These are phyloP conservation scores for Rhingia rostrata DNA, from an alignment of 2,888 invertebrate genomes.

Conservation along the genomic window DNA sequence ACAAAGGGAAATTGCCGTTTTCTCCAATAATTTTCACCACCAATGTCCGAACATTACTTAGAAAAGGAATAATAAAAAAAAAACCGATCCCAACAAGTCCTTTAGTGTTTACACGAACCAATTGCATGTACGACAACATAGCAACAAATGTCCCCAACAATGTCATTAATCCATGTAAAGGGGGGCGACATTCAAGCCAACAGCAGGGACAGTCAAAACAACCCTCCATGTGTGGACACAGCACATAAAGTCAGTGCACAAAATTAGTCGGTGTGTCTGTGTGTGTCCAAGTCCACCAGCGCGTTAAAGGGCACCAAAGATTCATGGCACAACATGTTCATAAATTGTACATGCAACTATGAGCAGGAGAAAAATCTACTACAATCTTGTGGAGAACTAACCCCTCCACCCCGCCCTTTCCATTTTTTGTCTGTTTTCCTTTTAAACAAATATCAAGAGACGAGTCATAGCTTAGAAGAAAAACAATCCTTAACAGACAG, in stretches of 20 bases:
- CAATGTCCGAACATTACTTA: constrained; percentile 47
- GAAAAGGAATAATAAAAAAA: constrained; percentile 5
- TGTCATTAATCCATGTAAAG: constrained; percentile 58
- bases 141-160: constrained; percentile 37
- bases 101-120: constrained; percentile 65
- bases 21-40: constrained; percentile 43
- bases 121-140: constrained; percentile 68
- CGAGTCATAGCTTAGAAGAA: background rate
- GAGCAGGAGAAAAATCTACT: constrained; percentile 26
- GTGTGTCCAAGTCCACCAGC: constrained; percentile 28
- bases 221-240: constrained; percentile 44
- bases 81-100: constrained; percentile 53
- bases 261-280: constrained; percentile 42
- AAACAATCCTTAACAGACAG: background rate
- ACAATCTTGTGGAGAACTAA: constrained; percentile 13
- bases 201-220: background rate
- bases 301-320: constrained; percentile 45
- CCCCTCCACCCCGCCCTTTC: background rate
- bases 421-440: constrained; percentile 1
- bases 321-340: constrained; percentile 45
- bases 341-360: constrained; percentile 59
- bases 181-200: background rate
- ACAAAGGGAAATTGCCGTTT: constrained; percentile 12
- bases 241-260: constrained; percentile 36
- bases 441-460: constrained; percentile 14